Percentiles rank a stretch among this genome's conserved stretches.
phyloP scores from a whole-genome alignment of 2,888 invertebrate species.

The Lagria hirta region DNA sequence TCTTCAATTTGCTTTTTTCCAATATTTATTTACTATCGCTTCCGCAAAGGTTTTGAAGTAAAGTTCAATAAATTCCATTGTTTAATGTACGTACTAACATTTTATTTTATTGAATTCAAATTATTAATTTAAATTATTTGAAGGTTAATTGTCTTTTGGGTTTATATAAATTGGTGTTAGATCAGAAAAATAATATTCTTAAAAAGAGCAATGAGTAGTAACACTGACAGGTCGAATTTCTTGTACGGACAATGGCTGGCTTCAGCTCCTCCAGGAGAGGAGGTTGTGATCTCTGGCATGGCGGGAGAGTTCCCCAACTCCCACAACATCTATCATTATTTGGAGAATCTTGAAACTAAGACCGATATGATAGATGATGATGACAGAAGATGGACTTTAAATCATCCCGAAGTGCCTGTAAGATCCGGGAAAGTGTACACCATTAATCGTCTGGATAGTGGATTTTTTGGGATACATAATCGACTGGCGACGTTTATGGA shows the following conservation, averaged over 20 bases:
- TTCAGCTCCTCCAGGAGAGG: constrained; percentile 62
- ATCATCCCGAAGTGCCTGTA: constrained; percentile 70
- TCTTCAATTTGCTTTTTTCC: no score
- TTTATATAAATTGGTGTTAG: no score
- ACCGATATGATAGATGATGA: constrained; percentile 60
- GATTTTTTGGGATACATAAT: constrained; percentile 74
- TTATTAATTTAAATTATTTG: no score
- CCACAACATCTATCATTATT: constrained; percentile 67
- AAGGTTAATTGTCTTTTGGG: no score
- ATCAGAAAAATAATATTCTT: no score
- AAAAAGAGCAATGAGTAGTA: no score
- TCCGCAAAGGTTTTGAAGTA: no score
- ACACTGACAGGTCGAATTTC: not conserved
- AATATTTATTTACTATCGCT: no score
- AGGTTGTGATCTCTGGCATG: constrained; percentile 64
- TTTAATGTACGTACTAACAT: no score
- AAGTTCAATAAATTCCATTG: no score
- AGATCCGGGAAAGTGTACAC: constrained; percentile 60
- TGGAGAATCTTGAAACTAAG: constrained; percentile 67
- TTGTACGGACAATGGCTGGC: constrained; percentile 51
- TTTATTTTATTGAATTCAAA: no score
- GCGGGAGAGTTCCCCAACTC: constrained; percentile 74
- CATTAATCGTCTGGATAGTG: constrained; percentile 73
- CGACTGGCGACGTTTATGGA: constrained; percentile 64
- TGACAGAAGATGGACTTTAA: constrained; percentile 51